Percentiles rank a stretch among this genome's conserved stretches.
Evolutionary conservation across 2,888 invertebrate genomes (phyloP).

Genomic region (Smittia aterrima): DNA sequence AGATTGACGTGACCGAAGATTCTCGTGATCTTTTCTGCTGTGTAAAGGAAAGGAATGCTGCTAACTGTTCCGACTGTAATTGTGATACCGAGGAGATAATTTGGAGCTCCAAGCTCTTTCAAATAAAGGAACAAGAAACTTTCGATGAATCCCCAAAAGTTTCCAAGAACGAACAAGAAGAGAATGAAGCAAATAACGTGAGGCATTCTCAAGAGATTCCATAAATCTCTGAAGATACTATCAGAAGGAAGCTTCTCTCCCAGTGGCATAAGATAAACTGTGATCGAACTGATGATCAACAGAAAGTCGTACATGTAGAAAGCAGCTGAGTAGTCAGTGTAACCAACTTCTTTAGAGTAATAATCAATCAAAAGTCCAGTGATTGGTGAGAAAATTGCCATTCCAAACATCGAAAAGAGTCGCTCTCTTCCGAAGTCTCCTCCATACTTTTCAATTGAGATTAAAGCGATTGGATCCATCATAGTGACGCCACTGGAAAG

Average conservation of each 20-base stretch:
- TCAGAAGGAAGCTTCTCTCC: conserved; percentile 76
- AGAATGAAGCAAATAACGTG: conserved; percentile 77
- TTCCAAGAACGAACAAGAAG: conserved; percentile 78
- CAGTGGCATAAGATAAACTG: conserved; percentile 74
- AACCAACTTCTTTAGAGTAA: conserved; percentile 59
- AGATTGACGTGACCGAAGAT: conserved; percentile 80
- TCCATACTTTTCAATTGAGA: conserved; percentile 79
- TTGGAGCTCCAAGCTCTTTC: conserved; percentile 79
- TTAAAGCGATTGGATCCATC: conserved; percentile 83
- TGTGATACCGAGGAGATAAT: conserved; percentile 79
- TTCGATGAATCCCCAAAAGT: conserved; percentile 87
- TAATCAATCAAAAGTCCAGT: conserved; percentile 76
- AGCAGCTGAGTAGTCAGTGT: conserved; percentile 84
- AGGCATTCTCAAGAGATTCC: conserved; percentile 72
- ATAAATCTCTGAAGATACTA: conserved; percentile 71
- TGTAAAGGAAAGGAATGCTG: conserved; percentile 80
- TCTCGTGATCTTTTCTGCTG: conserved; percentile 77
- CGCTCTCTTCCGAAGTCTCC: conserved; percentile 80
- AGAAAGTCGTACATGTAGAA: conserved; percentile 78
- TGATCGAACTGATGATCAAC: conserved; percentile 68
- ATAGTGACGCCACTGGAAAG: conserved; percentile 82
- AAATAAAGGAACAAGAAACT: conserved; percentile 83
- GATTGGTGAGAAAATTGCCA: conserved; percentile 79
- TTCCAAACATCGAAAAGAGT: conserved; percentile 75
- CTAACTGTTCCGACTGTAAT: conserved; percentile 81